Conservation (phyloP, 2,797 vertebrate species). For the Myotis vivesi region DNA sequence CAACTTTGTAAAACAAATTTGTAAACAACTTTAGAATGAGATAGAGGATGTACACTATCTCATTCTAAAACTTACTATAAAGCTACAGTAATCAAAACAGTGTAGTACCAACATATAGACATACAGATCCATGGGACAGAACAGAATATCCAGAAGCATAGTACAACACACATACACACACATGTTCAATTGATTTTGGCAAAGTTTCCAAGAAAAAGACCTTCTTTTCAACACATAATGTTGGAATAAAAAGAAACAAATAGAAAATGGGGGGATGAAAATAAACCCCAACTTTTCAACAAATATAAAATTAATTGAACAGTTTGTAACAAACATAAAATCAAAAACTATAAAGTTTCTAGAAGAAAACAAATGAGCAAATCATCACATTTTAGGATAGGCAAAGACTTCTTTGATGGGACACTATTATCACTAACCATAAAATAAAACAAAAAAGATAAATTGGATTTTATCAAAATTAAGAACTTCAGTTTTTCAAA, state of each 20-base stretch:
- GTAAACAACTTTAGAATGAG: not conserved
- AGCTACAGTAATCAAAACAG: not conserved
- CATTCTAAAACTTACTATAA: not conserved
- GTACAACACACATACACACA: not conserved
- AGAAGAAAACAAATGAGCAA: not conserved
- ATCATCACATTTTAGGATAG: not conserved
- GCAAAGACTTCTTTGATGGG: not conserved
- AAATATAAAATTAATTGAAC: constrained; percentile 19
- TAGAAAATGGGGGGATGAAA: not conserved
- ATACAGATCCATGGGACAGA: not conserved
- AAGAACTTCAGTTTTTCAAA: not conserved
- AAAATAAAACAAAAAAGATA: not conserved
- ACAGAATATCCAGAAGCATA: constrained; percentile 33
- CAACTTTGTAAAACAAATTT: not conserved
- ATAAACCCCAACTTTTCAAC: not conserved
- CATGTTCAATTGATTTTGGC: not conserved
- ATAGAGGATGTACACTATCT: not conserved
- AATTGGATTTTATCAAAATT: not conserved
- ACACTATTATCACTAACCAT: not conserved
- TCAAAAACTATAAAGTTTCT: not conserved
- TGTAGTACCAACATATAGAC: not conserved
- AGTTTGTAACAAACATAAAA: not conserved
- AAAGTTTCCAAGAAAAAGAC: not conserved
- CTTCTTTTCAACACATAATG: not conserved
- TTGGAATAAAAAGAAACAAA: not conserved